Percentiles rank a stretch among this genome's conserved stretches.
phyloP scores from a whole-genome alignment of 1,140 invertebrate genomes.

The Drosophila bifasciata region DNA sequence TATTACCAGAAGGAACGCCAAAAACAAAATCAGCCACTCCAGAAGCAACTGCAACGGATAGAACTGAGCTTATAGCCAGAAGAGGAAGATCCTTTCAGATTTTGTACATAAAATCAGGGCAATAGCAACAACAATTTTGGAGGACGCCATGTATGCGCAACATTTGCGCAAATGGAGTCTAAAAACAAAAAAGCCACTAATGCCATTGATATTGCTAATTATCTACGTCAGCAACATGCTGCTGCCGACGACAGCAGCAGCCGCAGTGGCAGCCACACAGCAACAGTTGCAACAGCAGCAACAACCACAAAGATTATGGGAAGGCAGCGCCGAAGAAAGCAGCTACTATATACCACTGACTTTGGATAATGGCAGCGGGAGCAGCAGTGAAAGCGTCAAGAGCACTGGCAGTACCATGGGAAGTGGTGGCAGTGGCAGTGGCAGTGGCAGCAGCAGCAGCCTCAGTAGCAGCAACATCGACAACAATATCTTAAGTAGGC shows the following conservation, averaged over 20 bases:
- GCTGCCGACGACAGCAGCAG: slow-evolving; percentile 71
- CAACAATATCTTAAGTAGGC: slow-evolving; percentile 69
- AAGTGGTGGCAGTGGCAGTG: slow-evolving; percentile 26
- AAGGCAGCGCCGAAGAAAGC: slow-evolving; percentile 66
- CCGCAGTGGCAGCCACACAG: slow-evolving; percentile 41
- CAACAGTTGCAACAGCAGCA: slow-evolving; percentile 46
- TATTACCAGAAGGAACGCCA: neutral
- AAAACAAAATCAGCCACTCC: slow-evolving; percentile 25
- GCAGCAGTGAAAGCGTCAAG: slow-evolving; percentile 18
- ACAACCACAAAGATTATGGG: slow-evolving; percentile 52
- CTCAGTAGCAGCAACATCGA: slow-evolving; percentile 52
- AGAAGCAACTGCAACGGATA: slow-evolving; percentile 33
- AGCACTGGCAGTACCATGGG: slow-evolving; percentile 21
- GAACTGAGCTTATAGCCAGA: slow-evolving; percentile 25
- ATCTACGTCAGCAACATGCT: slow-evolving; percentile 78
- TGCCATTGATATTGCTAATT: slow-evolving; percentile 81
- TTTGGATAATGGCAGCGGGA: slow-evolving; percentile 68
- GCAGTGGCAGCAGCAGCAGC: slow-evolving; percentile 24
- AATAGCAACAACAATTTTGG: slow-evolving; percentile 75
- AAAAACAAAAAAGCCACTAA: slow-evolving; percentile 83
- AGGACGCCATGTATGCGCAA: slow-evolving; percentile 84
- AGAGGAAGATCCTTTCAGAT: slow-evolving; percentile 18
- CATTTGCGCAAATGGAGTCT: slow-evolving; percentile 85
- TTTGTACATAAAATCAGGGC: slow-evolving; percentile 78
- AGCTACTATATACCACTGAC: slow-evolving; percentile 72